Percentiles rank a stretch among this genome's conserved stretches.
phyloP scores from a whole-genome alignment of 1,140 invertebrate genomes.

The Ostrea edulis region DNA sequence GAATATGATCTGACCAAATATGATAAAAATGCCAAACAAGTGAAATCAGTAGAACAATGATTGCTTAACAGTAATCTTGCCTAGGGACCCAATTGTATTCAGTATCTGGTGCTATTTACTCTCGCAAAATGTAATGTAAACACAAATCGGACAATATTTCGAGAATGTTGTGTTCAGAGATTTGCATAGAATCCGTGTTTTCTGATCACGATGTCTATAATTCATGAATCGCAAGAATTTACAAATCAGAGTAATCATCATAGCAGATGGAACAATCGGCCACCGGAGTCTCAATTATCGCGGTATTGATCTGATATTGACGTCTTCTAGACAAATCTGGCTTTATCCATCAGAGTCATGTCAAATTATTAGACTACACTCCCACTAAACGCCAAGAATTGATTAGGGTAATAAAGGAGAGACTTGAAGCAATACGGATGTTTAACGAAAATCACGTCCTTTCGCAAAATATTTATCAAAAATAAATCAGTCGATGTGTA shows the following conservation, averaged over 20 bases:
- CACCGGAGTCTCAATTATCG: neutral
- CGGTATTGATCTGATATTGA: constrained; percentile 19
- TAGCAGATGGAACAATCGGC: neutral
- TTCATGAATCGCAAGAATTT: neutral
- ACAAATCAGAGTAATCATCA: neutral
- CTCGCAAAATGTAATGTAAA: no score
- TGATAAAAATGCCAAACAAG: no score
- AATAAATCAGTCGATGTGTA: neutral
- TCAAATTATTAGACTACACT: constrained; percentile 35
- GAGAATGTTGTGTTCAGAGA: no score
- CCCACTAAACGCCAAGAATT: constrained; percentile 20
- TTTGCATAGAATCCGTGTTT: no score
- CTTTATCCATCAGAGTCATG: constrained; percentile 31
- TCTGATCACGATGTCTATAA: no score
- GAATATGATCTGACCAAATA: no score
- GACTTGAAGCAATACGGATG: constrained; percentile 17
- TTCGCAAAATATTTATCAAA: neutral
- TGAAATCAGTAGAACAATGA: no score
- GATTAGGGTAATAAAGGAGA: neutral
- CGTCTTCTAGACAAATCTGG: constrained; percentile 17
- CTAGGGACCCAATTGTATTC: no score
- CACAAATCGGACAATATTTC: no score
- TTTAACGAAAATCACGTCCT: neutral
- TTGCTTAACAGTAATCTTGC: no score
- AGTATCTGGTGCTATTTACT: no score